Base-by-base conservation (phyloP, 2,888 invertebrate genomes). In the Callosobruchus maculatus region DNA sequence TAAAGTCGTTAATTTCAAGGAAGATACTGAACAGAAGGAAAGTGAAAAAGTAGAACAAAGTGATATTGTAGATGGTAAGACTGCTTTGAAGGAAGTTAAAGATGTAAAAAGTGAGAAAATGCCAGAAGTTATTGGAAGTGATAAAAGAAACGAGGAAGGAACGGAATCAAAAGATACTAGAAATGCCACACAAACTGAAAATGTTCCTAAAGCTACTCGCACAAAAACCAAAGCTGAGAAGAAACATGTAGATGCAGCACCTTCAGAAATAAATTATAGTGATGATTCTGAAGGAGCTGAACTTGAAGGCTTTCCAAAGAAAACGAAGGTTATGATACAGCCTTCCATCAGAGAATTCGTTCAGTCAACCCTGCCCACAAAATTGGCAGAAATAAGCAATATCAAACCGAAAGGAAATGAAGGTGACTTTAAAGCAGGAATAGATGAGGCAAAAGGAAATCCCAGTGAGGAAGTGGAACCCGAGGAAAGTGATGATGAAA, bases 221-320 rank as follows among this genome's bases (percentile, higher is more conserved):
- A 71, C 21, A 30, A 72, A 72, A 72, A 71, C 22, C 20, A 21
- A 71, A n/a, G 68, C 72, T 20, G 49, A 67, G 13, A 26, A 68
- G 20, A 21, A 49, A 49, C 7, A 13, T 18, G 13, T 49, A 18
- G 49, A 49, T 0, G 3, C 13, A n/a, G 0, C 22, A 9, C 26
- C 22, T 71, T 13, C 68, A 26, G 21, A 70, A 66, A 31, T 71
- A 74, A 68, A 73, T 68, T 31, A 49, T 71, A 71, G 21, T 71
- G 68, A 69, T 13, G 70, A 72, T 21, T 70, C 21, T n/a, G 68
- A 69, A 22, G 66, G 70, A 72, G 18, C 13, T 18, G 13, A 49
- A 1, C 1, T 18, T 5, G 49, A 49, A 49, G 49, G 13, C 4
- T 5, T 18, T 13, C 49, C 49, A 18, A 49, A 13, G 49, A 49